A percentile compares a stretch with the other conserved stretches of the same genome.
Evolutionary conservation across 1,140 invertebrate genomes (phyloP).

Genomic region (Vollenhovia emeryi): DNA sequence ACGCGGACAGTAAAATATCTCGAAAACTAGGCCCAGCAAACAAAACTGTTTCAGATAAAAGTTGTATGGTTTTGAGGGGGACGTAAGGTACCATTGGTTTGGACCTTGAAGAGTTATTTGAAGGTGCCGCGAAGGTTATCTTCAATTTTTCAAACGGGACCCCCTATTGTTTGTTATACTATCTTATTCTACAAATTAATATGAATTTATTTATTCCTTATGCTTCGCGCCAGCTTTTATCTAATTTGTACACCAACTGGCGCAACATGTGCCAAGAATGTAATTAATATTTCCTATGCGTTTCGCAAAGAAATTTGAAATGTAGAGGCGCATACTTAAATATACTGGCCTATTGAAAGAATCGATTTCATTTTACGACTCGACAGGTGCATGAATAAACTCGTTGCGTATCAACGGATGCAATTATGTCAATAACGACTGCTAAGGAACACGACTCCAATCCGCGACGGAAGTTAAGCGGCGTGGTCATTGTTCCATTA

Average conservation of each 20-base stretch:
- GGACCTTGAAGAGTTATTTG: too few species aligned
- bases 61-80: too few species aligned
- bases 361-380: slow-evolving; percentile 13
- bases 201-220: not conserved
- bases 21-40: too few species aligned
- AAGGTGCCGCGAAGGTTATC: too few species aligned
- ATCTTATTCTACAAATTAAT: too few species aligned
- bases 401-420: slow-evolving; percentile 2
- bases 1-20: too few species aligned
- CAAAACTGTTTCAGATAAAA: too few species aligned
- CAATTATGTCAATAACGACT: slow-evolving; percentile 30
- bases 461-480: slow-evolving; percentile 34
- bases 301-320: not conserved
- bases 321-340: not conserved
- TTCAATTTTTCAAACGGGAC: too few species aligned
- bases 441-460: not conserved
- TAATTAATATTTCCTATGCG: not conserved
- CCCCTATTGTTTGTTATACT: too few species aligned
- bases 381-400: not conserved
- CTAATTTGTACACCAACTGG: too few species aligned
- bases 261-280: not conserved
- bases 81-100: too few species aligned
- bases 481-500: slow-evolving; percentile 45
- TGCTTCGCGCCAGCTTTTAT: too few species aligned
- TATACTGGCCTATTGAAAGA: not conserved